Percentiles rank a stretch among this genome's conserved stretches.
These are phyloP conservation scores for Australoheros scitulus DNA, from an alignment of 2,113 vertebrate species.

Conservation along the genomic window DNA sequence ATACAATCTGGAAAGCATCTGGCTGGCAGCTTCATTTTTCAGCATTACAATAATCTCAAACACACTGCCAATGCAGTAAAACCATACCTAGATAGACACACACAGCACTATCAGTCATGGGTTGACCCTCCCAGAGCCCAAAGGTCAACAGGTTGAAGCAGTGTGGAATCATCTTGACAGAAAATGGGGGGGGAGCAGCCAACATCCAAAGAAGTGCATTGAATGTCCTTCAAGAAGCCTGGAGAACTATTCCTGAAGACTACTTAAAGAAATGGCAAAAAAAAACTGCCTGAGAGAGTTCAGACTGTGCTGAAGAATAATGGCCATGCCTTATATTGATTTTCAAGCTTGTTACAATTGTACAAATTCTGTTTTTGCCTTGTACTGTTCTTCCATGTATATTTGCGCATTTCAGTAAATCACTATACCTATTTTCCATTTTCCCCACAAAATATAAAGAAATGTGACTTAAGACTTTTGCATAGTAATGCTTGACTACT, in stretches of 20 bases:
- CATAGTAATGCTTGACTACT: not conserved
- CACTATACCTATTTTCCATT: not conserved
- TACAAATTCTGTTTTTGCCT: not conserved
- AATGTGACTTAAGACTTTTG: not conserved
- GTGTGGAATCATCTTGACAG: not conserved
- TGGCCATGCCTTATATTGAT: no score
- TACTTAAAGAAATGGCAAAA: no score
- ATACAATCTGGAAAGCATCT: not conserved
- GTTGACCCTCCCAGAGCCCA: no score
- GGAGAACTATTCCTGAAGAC: no score
- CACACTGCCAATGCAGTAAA: not conserved
- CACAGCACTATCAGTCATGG: no score
- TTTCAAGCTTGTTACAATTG: no score
- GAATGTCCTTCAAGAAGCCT: no score
- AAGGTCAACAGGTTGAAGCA: no score
- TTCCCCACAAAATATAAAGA: not conserved
- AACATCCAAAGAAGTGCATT: no score
- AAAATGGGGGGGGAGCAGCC: not conserved
- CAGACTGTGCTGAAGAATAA: no score
- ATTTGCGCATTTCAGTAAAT: no score
- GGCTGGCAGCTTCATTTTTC: not conserved
- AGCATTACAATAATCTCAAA: not conserved
- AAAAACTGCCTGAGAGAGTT: no score
- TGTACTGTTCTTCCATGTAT: not conserved
- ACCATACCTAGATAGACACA: not conserved